These are phyloP conservation scores for Agelas oroides DNA, from an alignment of 37 sponge, comb jelly and placozoan genomes.

Conservation along the genomic window DNA sequence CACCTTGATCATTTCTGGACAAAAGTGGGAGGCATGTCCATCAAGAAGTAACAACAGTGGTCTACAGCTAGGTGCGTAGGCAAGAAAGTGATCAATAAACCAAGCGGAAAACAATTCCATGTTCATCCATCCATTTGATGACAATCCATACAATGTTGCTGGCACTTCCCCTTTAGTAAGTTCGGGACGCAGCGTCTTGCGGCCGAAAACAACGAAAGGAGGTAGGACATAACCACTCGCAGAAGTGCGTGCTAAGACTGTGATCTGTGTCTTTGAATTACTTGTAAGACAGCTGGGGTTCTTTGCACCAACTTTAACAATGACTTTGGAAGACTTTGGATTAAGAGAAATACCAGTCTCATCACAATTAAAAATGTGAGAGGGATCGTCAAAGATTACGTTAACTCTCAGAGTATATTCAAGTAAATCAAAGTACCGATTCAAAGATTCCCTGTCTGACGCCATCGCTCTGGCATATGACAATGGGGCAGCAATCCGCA, in stretches of 20 bases:
- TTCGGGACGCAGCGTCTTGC: neutral
- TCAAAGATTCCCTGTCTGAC: neutral
- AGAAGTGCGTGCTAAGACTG: neutral
- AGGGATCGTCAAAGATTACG: slow-evolving; percentile 1
- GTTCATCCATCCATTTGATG: too few species aligned
- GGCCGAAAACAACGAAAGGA: neutral
- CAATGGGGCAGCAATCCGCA: slow-evolving; percentile 1
- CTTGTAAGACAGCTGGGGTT: neutral
- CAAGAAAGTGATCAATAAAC: too few species aligned
- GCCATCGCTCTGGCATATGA: slow-evolving; percentile 22
- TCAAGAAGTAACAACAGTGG: too few species aligned
- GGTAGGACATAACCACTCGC: slow-evolving; percentile 5
- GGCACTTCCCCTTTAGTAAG: neutral
- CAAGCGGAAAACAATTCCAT: too few species aligned
- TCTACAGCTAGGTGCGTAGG: too few species aligned
- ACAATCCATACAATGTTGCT: too few species aligned
- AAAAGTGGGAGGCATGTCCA: too few species aligned
- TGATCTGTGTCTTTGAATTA: neutral
- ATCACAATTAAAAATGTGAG: slow-evolving; percentile 28
- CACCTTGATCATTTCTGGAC: too few species aligned
- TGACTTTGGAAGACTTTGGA: slow-evolving; percentile 9
- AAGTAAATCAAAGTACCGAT: slow-evolving; percentile 26
- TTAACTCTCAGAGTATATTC: slow-evolving; percentile 3
- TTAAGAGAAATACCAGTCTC: slow-evolving; percentile 21
- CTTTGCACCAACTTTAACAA: slow-evolving; percentile 18